Evolutionary conservation across 2,113 vertebrate genomes (phyloP).

Genomic region (Poecile atricapillus): DNA sequence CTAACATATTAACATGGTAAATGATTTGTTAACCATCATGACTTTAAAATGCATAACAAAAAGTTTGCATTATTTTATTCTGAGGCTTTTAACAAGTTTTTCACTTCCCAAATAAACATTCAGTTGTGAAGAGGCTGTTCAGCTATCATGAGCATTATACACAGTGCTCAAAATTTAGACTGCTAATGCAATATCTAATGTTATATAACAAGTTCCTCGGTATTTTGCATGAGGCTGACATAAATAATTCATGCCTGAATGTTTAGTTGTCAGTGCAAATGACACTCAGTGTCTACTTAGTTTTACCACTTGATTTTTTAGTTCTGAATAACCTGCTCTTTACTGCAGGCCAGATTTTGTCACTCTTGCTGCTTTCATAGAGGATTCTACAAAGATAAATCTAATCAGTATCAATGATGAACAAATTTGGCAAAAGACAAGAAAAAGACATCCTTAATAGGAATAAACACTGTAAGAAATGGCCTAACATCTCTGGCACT

Average conservation of each 20-base stretch:
- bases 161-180: not conserved
- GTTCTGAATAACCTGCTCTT: not conserved
- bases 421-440: not conserved
- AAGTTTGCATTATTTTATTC: not conserved
- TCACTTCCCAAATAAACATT: not conserved
- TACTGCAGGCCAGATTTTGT: not conserved
- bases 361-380: not conserved
- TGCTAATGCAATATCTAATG: not conserved
- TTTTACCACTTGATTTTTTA: not conserved
- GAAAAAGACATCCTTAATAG: not conserved
- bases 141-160: not conserved
- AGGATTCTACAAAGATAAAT: not conserved
- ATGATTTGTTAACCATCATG: constrained; percentile 27
- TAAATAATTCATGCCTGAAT: not conserved
- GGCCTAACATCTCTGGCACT: not conserved
- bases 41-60: not conserved
- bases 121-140: not conserved
- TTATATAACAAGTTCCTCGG: not conserved
- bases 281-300: not conserved
- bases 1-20: constrained; percentile 24
- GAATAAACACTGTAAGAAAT: not conserved
- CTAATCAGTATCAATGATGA: not conserved
- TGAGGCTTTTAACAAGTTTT: constrained; percentile 1
- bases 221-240: not conserved
- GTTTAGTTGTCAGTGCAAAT: not conserved